Base-by-base conservation (phyloP, 2,113 vertebrate species). In the Cyanistes caeruleus region DNA sequence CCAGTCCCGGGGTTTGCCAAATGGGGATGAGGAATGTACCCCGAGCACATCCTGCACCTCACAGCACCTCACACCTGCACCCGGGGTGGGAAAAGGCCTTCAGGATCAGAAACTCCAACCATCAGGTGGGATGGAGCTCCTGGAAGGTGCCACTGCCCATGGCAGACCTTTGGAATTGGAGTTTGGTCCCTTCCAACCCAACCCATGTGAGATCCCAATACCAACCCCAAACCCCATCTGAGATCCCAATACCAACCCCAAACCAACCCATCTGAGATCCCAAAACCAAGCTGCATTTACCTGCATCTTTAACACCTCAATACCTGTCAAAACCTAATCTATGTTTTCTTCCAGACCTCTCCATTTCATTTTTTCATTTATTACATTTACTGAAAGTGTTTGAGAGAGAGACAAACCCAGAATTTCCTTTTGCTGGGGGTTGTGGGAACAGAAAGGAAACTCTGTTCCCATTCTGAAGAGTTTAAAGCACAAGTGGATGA, bases 41-140 rank as follows among this genome's bases (percentile, higher is more conserved):
- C 51, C 2, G 5, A 74, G 96, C 87, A 60, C 97, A 56, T 41
- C 35, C 65, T 65, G 88, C 91, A 10, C 96, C 80, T 56, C 58
- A 10, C 89, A 43, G 91, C 89, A 0, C 72, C 83, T 31, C 44
- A 15, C 27, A 15, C 1, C 94, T 78, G 76, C 51, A 31, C 79
- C 94, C n/a, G 48, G 55, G 15, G 2, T 19, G 49, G 48, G n/a
- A n/a, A 15, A 55, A 69, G 62, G 30, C 28, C 62, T 25, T 13
- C 35, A 13, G 41, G 62, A 19, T 18, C 70, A 16, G 1, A 1
- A 11, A 6, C 5, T 2, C 18, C 48, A 11, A 1, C 62, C 55
- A 6, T 1, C n/a, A 18, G 21, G 1, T 20, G 55, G 48, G 53
- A 62, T 22, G 25, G 55, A 30, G 69, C 20, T 31, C 30, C 15